Conservation (phyloP, 2,797 vertebrate species). For the Geotrypetes seraphini region DNA sequence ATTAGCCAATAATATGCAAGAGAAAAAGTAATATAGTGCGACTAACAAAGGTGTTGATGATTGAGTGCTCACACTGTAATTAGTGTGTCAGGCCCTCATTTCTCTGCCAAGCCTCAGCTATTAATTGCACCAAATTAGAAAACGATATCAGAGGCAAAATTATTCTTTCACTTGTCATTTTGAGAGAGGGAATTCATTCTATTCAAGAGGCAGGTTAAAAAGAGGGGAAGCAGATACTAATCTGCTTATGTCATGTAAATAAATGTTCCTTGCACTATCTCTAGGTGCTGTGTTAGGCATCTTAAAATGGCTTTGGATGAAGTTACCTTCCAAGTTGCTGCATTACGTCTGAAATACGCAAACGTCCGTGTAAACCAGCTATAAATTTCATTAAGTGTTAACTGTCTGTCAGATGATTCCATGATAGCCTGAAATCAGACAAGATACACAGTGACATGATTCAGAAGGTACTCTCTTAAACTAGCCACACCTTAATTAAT, state of each 20-base stretch:
- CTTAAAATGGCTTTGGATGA: slow-evolving; percentile 34
- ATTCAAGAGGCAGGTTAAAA: slow-evolving; percentile 77
- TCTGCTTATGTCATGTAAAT: slow-evolving; percentile 80
- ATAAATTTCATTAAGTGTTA: slow-evolving; percentile 99
- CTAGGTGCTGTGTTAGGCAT: slow-evolving; percentile 37
- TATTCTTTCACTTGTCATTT: slow-evolving; percentile 97
- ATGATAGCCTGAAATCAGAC: slow-evolving; percentile 97
- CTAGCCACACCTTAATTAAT: slow-evolving; percentile 72
- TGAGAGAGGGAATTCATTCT: slow-evolving; percentile 77
- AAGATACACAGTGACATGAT: slow-evolving; percentile 71
- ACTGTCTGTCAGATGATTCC: slow-evolving; percentile 97
- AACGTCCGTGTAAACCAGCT: slow-evolving; percentile 99
- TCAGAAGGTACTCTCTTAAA: slow-evolving; percentile 50
- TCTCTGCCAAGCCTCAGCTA: slow-evolving; percentile 84
- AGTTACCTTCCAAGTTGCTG: slow-evolving; percentile 96
- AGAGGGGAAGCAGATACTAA: slow-evolving; percentile 73
- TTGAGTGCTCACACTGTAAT: slow-evolving; percentile 98
- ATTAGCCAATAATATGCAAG: slow-evolving; percentile 97
- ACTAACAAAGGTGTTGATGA: slow-evolving; percentile 99
- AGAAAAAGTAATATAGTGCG: slow-evolving; percentile 79
- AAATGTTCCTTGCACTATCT: slow-evolving; percentile 63
- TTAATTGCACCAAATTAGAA: slow-evolving; percentile 99
- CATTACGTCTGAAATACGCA: slow-evolving; percentile 98
- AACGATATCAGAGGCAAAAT: slow-evolving; percentile 94
- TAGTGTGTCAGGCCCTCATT: slow-evolving; percentile 91